Conservation (phyloP, 2,113 vertebrate species). For the Sebastes schlegelii region DNA sequence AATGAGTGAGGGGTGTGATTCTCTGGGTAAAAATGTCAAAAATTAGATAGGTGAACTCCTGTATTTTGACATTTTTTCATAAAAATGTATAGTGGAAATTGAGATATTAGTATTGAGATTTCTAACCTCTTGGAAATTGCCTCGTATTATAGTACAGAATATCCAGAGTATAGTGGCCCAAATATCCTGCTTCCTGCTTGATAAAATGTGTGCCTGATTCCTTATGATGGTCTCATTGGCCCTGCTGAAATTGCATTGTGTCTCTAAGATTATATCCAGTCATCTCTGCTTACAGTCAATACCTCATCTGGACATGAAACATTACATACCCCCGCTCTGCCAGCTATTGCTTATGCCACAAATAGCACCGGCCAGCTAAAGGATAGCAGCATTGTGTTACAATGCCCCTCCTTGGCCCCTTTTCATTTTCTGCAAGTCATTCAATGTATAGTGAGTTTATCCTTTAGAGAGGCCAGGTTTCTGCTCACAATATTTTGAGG, state of each 20-base stretch:
- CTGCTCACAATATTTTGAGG: neutral
- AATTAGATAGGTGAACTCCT: no score
- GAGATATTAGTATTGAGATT: neutral
- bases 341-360: conserved; percentile 65
- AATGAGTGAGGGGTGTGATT: neutral
- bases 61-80: neutral
- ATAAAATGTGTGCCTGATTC: conserved; percentile 48
- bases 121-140: conserved; percentile 8
- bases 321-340: conserved; percentile 61
- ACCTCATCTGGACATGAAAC: conserved; percentile 74
- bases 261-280: conserved; percentile 74
- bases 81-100: neutral
- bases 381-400: conserved; percentile 70
- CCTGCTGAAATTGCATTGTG: conserved; percentile 67
- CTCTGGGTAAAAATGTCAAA: neutral
- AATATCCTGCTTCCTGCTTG: conserved; percentile 28
- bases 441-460: conserved; percentile 52
- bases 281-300: conserved; percentile 76
- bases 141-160: conserved; percentile 11
- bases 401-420: conserved; percentile 20
- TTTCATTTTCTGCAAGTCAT: conserved; percentile 75
- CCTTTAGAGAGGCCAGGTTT: neutral
- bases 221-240: conserved; percentile 42
- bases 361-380: conserved; percentile 68
- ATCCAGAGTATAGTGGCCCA: conserved; percentile 23